Base-by-base conservation (phyloP, 2,888 invertebrate genomes). In the Sarcophaga carnaria region DNA sequence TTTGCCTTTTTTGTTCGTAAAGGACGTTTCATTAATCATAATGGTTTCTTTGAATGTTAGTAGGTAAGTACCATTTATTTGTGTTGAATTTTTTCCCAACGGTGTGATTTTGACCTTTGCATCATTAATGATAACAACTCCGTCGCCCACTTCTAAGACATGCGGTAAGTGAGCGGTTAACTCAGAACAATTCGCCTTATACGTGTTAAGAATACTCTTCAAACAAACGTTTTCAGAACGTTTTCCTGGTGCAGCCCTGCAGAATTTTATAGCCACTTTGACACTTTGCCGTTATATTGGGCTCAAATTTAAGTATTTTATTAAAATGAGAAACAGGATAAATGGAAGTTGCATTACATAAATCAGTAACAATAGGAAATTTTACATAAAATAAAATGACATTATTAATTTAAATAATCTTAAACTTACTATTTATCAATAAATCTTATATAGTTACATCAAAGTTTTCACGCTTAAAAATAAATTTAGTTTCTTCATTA, bases 221-320 rank as follows among this genome's bases (percentile, higher is more conserved):
- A 72, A 60, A 49, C 72, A 72, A 12, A 20, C 22, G 25, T 72
- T 60, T 2, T 49, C 37, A 10, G 22, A 54, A 27, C 22, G 22
- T 22, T 22, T 63, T 25, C 14, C 3, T 66, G 37, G 37, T 74
- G 62, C 62, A 74, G 20, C 62, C 22, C n/a, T 62, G n/a, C 8
- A 74, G 37, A 17, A 63, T 60, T 59, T 74, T 27, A 27, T 25
- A 59, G 22, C 72, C 59, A 12, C 27, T 60, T n/a, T 49, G 49
- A 71, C 71, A 71, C 49, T 27, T 54, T 72, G 60, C 60, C 17
- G 72, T 25, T 14, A 37, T 54, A 72, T 72, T 72, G 37, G 62
- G 27, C 22, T 20, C 37, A n/a, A 72, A 54, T 27, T 54, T 59
- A 45, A 72, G 27, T 59, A 72, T 60, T 60, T 59, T 72, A 14